phyloP scores from a whole-genome alignment of 2,113 vertebrate genomes.

The Megaceryle maxima region DNA sequence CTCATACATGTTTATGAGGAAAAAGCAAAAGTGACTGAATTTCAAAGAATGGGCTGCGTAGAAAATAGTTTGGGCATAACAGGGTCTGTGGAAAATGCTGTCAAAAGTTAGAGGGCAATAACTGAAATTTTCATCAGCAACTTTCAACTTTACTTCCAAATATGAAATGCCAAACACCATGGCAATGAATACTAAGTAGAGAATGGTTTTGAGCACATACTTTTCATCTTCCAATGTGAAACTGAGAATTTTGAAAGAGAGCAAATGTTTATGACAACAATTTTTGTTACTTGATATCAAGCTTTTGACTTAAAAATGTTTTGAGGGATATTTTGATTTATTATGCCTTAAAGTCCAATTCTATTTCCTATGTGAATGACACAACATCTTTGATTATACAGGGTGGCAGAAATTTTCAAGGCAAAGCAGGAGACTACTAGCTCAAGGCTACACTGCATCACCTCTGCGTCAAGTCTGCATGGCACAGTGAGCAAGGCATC shows the following conservation, averaged over 20 bases:
- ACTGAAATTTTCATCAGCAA: slow-evolving; percentile 54
- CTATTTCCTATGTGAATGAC: background rate
- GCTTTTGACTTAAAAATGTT: background rate
- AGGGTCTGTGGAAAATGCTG: slow-evolving; percentile 31
- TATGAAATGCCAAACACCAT: slow-evolving; percentile 1
- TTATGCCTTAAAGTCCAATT: background rate
- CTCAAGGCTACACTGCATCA: background rate
- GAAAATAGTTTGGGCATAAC: slow-evolving; percentile 16
- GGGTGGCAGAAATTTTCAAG: background rate
- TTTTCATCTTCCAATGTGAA: background rate
- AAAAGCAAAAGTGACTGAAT: slow-evolving; percentile 55
- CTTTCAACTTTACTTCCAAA: slow-evolving; percentile 41
- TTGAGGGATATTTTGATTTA: background rate
- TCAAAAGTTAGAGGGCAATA: slow-evolving; percentile 59
- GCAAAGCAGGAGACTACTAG: background rate
- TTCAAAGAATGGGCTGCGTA: background rate
- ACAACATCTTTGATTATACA: background rate
- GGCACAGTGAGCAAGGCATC: background rate
- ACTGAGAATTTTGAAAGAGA: background rate
- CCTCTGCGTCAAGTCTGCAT: background rate
- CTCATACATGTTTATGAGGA: slow-evolving; percentile 58
- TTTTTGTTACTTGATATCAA: background rate
- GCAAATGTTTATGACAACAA: background rate
- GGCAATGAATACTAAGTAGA: background rate
- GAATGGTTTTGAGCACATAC: background rate